Conservation (phyloP, 2,797 vertebrate species). For the Protosalanx chinensis region DNA sequence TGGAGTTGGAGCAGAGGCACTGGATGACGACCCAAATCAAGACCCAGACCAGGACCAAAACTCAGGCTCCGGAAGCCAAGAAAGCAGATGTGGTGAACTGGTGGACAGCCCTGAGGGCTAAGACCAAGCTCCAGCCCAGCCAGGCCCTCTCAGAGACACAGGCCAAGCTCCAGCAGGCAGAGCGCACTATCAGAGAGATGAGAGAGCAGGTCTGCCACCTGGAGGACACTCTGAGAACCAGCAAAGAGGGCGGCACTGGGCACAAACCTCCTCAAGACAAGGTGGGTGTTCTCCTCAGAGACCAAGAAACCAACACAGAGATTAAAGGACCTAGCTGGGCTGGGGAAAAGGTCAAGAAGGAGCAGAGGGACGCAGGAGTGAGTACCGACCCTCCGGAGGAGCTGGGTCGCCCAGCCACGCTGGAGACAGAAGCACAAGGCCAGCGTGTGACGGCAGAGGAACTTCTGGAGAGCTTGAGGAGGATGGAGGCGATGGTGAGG, state of each 20-base stretch:
- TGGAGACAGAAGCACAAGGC: constrained; percentile 29
- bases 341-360: constrained; percentile 32
- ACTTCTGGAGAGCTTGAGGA: constrained; percentile 55
- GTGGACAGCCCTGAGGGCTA: constrained; percentile 61
- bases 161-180: constrained; percentile 50
- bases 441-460: constrained; percentile 36
- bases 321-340: constrained; percentile 24
- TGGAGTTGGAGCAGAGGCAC: constrained; percentile 45
- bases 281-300: constrained; percentile 19
- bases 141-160: constrained; percentile 44
- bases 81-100: constrained; percentile 62
- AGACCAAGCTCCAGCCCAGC: constrained; percentile 17
- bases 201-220: constrained; percentile 57
- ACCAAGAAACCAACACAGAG: constrained; percentile 50
- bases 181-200: constrained; percentile 56
- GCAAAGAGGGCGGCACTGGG: constrained; percentile 30
- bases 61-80: constrained; percentile 31
- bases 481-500: constrained; percentile 60
- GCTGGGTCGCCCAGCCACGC: constrained; percentile 7
- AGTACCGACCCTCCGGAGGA: constrained; percentile 42
- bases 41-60: constrained; percentile 27
- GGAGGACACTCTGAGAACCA: constrained; percentile 50
- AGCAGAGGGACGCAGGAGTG: constrained; percentile 59
- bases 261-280: constrained; percentile 32
- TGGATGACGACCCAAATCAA: constrained; percentile 43